Conservation (phyloP, 2,113 vertebrate species). For the Antigone vipio region DNA sequence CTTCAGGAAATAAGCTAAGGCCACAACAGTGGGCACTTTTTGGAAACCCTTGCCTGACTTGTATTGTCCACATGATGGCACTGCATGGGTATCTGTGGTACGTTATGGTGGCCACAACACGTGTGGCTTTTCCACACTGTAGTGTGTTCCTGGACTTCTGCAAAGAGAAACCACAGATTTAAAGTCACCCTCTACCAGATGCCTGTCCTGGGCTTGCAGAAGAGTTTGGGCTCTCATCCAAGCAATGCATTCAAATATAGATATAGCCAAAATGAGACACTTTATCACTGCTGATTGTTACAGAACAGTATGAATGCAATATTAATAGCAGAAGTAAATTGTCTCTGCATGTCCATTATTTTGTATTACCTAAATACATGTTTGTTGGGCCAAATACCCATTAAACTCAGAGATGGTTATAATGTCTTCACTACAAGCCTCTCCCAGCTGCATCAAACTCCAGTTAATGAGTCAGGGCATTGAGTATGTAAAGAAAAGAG, state of each 20-base stretch:
- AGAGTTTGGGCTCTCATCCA: background rate
- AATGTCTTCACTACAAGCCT: rapidly evolving
- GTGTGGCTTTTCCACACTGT: background rate
- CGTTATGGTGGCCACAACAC: rapidly evolving
- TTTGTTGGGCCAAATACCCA: background rate
- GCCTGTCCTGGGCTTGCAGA: background rate
- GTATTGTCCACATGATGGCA: background rate
- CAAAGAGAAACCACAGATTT: background rate
- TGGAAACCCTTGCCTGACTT: background rate
- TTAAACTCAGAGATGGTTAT: background rate
- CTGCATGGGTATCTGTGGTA: background rate
- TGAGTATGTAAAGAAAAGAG: background rate
- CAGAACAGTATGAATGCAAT: background rate
- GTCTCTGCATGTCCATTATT: background rate
- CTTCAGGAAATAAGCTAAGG: background rate
- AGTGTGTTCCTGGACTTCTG: background rate
- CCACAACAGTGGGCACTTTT: rapidly evolving
- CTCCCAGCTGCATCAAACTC: background rate
- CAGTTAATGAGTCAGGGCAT: background rate
- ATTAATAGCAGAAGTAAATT: background rate
- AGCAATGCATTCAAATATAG: background rate
- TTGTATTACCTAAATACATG: background rate
- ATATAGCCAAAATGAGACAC: background rate
- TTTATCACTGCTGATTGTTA: background rate
- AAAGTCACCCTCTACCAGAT: background rate